Percentiles rank a stretch among this genome's conserved stretches.
Evolutionary conservation across 2,113 vertebrate genomes (phyloP).

Genomic region (Erinaceus europaeus): DNA sequence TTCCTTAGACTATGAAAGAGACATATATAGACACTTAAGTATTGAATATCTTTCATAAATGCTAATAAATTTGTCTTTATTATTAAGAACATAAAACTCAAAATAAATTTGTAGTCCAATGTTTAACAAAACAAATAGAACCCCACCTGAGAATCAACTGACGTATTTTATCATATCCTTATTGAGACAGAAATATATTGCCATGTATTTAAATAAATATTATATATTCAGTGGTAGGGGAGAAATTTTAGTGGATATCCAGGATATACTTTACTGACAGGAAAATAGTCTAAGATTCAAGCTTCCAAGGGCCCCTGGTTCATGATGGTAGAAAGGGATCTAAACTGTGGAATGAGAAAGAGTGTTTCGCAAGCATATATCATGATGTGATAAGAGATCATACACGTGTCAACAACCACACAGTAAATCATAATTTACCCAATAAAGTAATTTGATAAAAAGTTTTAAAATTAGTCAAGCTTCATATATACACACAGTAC

Average conservation of each 20-base stretch:
- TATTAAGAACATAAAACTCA: neutral
- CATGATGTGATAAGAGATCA: no score
- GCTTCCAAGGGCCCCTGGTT: no score
- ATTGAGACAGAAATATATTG: neutral
- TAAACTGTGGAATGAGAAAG: no score
- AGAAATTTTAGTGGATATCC: neutral
- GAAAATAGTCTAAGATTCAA: neutral
- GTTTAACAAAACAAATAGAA: neutral
- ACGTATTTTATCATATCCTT: constrained; percentile 4
- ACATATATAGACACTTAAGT: neutral
- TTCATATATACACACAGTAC: neutral
- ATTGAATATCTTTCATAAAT: neutral
- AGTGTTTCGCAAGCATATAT: no score
- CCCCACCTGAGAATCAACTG: neutral
- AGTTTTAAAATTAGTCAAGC: neutral
- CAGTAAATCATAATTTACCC: no score
- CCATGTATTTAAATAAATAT: neutral
- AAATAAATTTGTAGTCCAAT: neutral
- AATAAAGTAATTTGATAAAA: no score
- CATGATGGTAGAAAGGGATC: no score
- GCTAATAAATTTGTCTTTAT: neutral
- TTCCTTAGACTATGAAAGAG: constrained; percentile 2
- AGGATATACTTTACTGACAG: neutral
- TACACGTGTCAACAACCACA: no score
- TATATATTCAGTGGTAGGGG: neutral